Base-by-base conservation (phyloP, 2,888 invertebrate genomes). In the Oegoconia quadripuncta region DNA sequence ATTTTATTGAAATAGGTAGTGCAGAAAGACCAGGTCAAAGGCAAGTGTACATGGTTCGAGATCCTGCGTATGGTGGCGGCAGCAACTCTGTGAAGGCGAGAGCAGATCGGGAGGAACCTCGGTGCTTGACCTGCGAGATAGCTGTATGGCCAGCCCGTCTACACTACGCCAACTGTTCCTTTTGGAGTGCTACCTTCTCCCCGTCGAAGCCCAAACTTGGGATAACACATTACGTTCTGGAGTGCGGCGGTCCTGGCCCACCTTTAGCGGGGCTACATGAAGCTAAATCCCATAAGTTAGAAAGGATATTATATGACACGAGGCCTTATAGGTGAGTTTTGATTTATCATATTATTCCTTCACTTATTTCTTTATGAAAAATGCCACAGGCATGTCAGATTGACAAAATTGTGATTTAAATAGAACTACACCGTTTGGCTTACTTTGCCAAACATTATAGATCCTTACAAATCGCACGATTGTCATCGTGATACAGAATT, bases 171-270 rank as follows among this genome's bases (percentile, higher is more conserved):
- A 95, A 96, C 78, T 97, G 97, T 81, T 93, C 95, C 34, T 95
- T 94, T 82, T 96, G 95, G 89, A 91, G 90, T 64, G 95, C 95
- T 34, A 90, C 91, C 57, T 92, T 95, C 60, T 92, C 90, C 29
- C 90, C 91, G 26, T 61, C 87, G 39, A 76, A 73, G 32, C 79
- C 83, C 8, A 72, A 66, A 38, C 67, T 77, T 36, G 88, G 86
- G 83, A 84, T 87, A 55, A 77, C 84, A 41, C 84, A 86, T 69
- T 96, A 95, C 74, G 95, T 96, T 54, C 89, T 97, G 55, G 92
- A 95, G 68, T 98, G 98, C 78, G 93, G 94, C 59, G 97, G 97
- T n/a, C 97, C 97, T 28, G 95, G 95, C 44, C 91, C 97, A 49
- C 97, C 97, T 44, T 89, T 95, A 57, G 94, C 94, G 30, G 95